Conservation (phyloP, 1,140 invertebrate genomes). For the Aplysia californica region DNA sequence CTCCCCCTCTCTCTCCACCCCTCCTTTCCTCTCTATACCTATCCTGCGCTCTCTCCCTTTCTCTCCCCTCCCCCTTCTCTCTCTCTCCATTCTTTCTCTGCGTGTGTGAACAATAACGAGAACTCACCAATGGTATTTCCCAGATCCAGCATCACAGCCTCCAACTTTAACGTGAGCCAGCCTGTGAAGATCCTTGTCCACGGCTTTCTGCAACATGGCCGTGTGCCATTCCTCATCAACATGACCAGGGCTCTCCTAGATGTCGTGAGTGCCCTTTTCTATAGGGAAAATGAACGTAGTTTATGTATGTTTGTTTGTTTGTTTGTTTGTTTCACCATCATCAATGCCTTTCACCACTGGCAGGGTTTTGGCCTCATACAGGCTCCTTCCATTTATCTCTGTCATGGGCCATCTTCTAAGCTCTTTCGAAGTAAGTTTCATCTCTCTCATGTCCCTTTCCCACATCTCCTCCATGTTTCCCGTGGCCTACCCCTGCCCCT, state of each 20-base stretch:
- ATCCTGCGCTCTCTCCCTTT: background rate
- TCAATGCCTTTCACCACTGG: slow-evolving; percentile 69
- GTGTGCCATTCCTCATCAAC: slow-evolving; percentile 82
- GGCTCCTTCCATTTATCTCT: too few relatives aligned
- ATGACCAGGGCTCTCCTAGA: slow-evolving; percentile 46
- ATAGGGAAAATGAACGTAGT: too few relatives aligned
- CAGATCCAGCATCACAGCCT: slow-evolving; percentile 17
- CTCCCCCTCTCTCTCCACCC: background rate
- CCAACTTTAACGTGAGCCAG: slow-evolving; percentile 32
- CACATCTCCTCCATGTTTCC: too few relatives aligned
- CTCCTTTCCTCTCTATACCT: background rate
- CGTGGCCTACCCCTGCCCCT: too few relatives aligned
- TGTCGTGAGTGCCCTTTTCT: slow-evolving; percentile 70
- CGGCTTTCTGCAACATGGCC: slow-evolving; percentile 91
- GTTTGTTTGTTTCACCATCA: slow-evolving; percentile 92
- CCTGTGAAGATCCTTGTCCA: slow-evolving; percentile 87
- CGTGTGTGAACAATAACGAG: background rate
- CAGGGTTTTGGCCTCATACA: background rate
- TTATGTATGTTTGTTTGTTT: too few relatives aligned
- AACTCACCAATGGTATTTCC: too few relatives aligned
- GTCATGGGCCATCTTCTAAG: too few relatives aligned
- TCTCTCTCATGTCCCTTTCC: too few relatives aligned
- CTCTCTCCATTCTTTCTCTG: background rate
- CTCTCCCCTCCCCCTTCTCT: too few relatives aligned
- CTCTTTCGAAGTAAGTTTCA: too few relatives aligned